These are phyloP conservation scores for Microctonus aethiopoides DNA, from an alignment of 2,888 invertebrate genomes.

Conservation along the genomic window DNA sequence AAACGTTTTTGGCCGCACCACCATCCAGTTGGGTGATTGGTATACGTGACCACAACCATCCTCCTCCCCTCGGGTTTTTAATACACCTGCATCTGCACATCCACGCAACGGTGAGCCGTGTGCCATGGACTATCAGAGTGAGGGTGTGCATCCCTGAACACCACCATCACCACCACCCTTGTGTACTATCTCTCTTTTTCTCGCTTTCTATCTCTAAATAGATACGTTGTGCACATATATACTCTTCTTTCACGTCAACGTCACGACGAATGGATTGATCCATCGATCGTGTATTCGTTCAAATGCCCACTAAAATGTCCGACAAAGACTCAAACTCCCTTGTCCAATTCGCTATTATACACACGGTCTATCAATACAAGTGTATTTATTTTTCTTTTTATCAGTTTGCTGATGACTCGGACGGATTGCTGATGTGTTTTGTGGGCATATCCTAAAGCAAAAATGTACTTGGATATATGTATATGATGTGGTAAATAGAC, in stretches of 20 bases:
- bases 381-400: neutral
- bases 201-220: neutral
- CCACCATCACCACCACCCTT: conserved; percentile 22
- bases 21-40: conserved; percentile 59
- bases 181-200: conserved; percentile 7
- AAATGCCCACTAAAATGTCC: conserved; percentile 55
- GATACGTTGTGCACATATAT: neutral
- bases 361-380: neutral
- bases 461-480: neutral
- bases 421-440: neutral
- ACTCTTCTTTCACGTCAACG: conserved; percentile 55
- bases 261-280: conserved; percentile 64
- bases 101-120: conserved; percentile 46
- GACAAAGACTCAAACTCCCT: conserved; percentile 54
- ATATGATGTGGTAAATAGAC: too few species aligned
- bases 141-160: conserved; percentile 30
- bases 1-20: conserved; percentile 39
- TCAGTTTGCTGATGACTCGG: neutral
- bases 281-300: conserved; percentile 62
- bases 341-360: neutral
- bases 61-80: conserved; percentile 58
- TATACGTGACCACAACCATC: conserved; percentile 61
- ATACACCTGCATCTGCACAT: conserved; percentile 63
- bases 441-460: neutral
- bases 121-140: conserved; percentile 39